Evolutionary conservation across 2,888 invertebrate genomes (phyloP).

Genomic region (Pammene fasciana): DNA sequence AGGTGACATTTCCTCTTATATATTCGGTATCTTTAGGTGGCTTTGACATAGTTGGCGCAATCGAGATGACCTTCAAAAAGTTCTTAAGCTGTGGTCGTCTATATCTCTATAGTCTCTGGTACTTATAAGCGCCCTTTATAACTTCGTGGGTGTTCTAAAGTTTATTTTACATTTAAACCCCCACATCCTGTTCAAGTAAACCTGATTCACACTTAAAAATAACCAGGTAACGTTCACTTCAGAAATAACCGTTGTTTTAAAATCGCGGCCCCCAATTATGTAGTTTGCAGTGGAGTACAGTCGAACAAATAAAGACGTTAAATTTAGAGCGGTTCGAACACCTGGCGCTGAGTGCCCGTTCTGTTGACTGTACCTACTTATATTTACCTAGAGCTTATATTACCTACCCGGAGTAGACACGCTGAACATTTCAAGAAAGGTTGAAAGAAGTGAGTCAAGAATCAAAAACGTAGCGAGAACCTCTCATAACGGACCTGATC

Average conservation of each 20-base stretch:
- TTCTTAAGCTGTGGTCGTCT: no score
- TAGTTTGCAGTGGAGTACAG: constrained; percentile 54
- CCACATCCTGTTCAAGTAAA: constrained; percentile 19
- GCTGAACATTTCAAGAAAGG: no score
- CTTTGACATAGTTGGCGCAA: no score
- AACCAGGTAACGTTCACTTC: constrained; percentile 33
- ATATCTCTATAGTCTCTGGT: no score
- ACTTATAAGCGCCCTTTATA: background rate
- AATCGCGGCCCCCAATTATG: constrained; percentile 20
- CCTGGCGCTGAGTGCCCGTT: constrained; percentile 72
- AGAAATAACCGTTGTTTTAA: constrained; percentile 35
- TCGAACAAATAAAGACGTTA: constrained; percentile 80
- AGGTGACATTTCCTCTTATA: no score
- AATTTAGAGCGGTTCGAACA: constrained; percentile 80
- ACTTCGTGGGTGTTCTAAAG: constrained; percentile 15
- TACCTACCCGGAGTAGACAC: no score
- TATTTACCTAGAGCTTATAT: no score
- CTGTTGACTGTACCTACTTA: constrained; percentile 66
- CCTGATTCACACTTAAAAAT: constrained; percentile 31
- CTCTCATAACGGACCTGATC: no score
- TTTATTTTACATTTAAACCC: constrained; percentile 13
- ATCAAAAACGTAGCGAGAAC: no score
- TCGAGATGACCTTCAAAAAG: no score
- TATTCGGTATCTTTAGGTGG: no score
- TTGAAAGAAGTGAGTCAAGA: no score